A percentile compares a stretch with the other conserved stretches of the same genome.
Conservation (phyloP, 53 echinoderm and acorn worm species). For the Apostichopus leukothele region DNA sequence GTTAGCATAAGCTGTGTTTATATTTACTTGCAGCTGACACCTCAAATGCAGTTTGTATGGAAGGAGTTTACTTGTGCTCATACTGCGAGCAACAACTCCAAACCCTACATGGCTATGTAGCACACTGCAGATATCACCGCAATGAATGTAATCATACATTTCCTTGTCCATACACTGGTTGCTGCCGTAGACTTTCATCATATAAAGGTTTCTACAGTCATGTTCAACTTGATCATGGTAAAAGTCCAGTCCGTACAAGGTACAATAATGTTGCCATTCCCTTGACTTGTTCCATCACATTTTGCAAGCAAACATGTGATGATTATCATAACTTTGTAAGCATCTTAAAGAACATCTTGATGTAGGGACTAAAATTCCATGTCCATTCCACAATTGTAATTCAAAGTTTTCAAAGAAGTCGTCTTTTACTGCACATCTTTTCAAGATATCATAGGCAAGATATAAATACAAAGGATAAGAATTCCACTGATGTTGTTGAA, state of each 20-base stretch:
- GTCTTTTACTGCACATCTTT: too few species aligned
- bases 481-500: too few species aligned
- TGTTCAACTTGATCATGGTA: conserved; percentile 39
- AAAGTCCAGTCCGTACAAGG: not conserved
- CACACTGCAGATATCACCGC: conserved; percentile 49
- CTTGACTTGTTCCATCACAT: not conserved
- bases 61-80: conserved; percentile 28
- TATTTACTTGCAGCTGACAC: too few species aligned
- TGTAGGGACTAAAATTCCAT: conserved; percentile 16
- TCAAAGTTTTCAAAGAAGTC: not conserved
- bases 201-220: conserved; percentile 45
- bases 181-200: conserved; percentile 25
- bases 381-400: conserved; percentile 30
- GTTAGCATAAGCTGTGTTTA: too few species aligned
- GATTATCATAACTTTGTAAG: not conserved
- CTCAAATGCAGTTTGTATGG: not conserved
- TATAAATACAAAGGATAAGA: too few species aligned
- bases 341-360: conserved; percentile 28
- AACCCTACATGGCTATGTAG: conserved; percentile 44
- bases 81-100: conserved; percentile 47
- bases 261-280: conserved; percentile 18
- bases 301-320: conserved; percentile 25
- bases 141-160: conserved; percentile 49
- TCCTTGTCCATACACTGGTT: conserved; percentile 43
- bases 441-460: too few species aligned